Evolutionary conservation across 2,113 vertebrate genomes (phyloP).

Genomic region (Takifugu bimaculatus): DNA sequence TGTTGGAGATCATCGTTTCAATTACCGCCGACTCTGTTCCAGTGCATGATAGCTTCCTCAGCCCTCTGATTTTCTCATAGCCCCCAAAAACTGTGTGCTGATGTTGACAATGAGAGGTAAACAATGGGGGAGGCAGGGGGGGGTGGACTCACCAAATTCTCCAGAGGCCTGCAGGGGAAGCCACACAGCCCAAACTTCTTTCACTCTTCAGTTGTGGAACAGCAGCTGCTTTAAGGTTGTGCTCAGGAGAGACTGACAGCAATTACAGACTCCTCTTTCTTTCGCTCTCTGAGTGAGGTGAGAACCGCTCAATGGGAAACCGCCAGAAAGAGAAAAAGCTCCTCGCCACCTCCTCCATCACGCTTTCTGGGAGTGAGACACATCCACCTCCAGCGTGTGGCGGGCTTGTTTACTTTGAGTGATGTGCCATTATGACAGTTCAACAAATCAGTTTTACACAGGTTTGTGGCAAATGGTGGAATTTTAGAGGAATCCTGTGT

Average conservation of each 20-base stretch:
- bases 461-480: constrained; percentile 62
- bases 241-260: constrained; percentile 78
- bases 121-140: constrained; percentile 52
- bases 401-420: constrained; percentile 68
- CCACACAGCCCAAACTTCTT: constrained; percentile 64
- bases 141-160: constrained; percentile 66
- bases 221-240: constrained; percentile 59
- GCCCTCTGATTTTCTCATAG: constrained; percentile 60
- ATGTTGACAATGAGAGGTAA: constrained; percentile 77
- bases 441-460: constrained; percentile 65
- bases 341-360: constrained; percentile 21
- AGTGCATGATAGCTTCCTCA: constrained; percentile 58
- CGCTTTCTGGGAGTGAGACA: constrained; percentile 54
- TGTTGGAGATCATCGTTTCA: constrained; percentile 74
- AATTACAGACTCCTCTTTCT: constrained; percentile 70
- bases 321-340: constrained; percentile 55
- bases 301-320: constrained; percentile 66
- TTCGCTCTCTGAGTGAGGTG: constrained; percentile 23
- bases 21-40: constrained; percentile 70
- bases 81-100: constrained; percentile 43
- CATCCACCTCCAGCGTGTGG: constrained; percentile 62
- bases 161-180: constrained; percentile 71
- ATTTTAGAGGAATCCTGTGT: constrained; percentile 62
- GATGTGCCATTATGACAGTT: constrained; percentile 73
- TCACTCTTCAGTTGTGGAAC: constrained; percentile 58